These are phyloP conservation scores for Actinernus sp. DNA, from an alignment of 92 coral and sea anemone genomes.

Conservation along the genomic window DNA sequence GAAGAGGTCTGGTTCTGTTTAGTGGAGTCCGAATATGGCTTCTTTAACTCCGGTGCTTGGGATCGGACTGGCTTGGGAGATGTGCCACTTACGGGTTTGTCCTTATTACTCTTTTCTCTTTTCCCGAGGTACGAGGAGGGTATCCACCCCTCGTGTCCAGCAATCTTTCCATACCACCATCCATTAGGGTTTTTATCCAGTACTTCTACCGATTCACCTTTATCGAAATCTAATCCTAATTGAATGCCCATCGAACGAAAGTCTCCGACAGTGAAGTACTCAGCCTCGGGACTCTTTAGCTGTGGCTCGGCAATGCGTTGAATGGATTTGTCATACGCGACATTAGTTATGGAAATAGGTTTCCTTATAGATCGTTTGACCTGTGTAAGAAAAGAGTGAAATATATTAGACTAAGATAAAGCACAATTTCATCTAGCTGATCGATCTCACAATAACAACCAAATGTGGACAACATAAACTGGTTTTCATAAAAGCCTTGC, in stretches of 20 bases:
- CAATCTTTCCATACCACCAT: constrained; percentile 98
- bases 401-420: no score
- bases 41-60: constrained; percentile 1
- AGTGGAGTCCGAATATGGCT: not conserved
- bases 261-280: constrained; percentile 87
- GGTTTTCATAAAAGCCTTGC: no score
- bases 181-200: constrained; percentile 97
- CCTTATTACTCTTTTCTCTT: constrained; percentile 58
- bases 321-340: constrained; percentile 55
- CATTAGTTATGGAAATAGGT: constrained; percentile 58
- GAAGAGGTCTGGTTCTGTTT: not conserved
- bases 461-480: no score
- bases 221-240: constrained; percentile 73
- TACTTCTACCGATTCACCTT: constrained; percentile 84
- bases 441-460: no score
- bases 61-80: constrained; percentile 1
- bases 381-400: constrained; percentile 11
- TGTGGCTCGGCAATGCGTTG: constrained; percentile 21
- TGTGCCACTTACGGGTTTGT: not conserved
- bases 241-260: constrained; percentile 85
- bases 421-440: no score
- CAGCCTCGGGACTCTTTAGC: constrained; percentile 71
- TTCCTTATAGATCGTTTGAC: constrained; percentile 63
- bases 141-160: constrained; percentile 95
- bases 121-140: constrained; percentile 92